Conservation (phyloP, 1,140 invertebrate genomes). For the Anoplolepis gracilipes region DNA sequence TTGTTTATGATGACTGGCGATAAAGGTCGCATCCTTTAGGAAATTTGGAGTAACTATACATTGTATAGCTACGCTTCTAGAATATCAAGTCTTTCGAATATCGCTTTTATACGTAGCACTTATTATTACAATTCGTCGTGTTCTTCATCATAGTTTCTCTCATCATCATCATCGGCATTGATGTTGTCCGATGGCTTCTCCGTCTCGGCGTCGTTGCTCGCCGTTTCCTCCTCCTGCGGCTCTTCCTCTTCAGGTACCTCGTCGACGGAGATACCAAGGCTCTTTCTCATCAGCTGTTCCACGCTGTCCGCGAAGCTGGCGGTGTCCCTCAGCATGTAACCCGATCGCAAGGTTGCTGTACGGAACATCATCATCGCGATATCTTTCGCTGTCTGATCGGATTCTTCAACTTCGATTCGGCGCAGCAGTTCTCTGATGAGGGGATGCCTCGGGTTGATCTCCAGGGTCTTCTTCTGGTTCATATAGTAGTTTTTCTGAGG, state of each 20-base stretch:
- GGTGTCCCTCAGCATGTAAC: conserved; percentile 95
- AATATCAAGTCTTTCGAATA: conserved; percentile 62
- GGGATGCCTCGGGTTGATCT: conserved; percentile 99
- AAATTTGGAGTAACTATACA: conserved; percentile 66
- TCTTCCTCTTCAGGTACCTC: conserved; percentile 89
- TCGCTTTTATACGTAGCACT: neutral
- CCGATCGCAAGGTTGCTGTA: conserved; percentile 96
- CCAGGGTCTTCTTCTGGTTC: conserved; percentile 98
- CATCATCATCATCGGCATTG: conserved; percentile 85
- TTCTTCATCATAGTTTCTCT: conserved; percentile 76
- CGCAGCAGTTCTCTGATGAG: conserved; percentile 96
- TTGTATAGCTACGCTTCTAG: conserved; percentile 65
- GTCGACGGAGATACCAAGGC: conserved; percentile 92
- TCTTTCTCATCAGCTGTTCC: conserved; percentile 94
- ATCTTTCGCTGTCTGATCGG: conserved; percentile 93
- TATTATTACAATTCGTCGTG: conserved; percentile 65
- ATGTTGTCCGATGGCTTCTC: conserved; percentile 87
- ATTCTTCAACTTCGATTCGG: conserved; percentile 92
- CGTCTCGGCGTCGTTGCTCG: conserved; percentile 76
- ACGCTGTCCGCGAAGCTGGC: conserved; percentile 94
- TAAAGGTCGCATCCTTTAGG: neutral
- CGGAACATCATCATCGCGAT: conserved; percentile 97
- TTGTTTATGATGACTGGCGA: conserved; percentile 15
- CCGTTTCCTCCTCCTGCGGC: conserved; percentile 84
- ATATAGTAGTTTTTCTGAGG: conserved; percentile 96